Base-by-base conservation (phyloP, 2,888 invertebrate genomes). In the Eupithecia pulchellata region DNA sequence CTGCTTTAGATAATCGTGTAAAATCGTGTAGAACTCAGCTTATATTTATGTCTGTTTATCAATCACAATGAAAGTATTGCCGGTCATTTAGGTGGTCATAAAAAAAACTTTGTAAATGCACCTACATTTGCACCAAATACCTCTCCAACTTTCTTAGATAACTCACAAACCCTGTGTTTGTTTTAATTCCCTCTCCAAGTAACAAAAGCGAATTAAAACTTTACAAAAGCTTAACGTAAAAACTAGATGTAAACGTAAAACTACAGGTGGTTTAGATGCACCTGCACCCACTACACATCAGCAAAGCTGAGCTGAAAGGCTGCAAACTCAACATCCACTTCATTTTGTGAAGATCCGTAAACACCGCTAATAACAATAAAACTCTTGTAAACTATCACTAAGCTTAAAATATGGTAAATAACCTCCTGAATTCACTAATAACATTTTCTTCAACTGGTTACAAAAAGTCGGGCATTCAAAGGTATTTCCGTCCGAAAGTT, bases 361-460 rank as follows among this genome's bases (percentile, higher is more conserved):
- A n/a, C n/a, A n/a, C n/a, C n/a, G n/a, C n/a, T n/a, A n/a, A n/a
- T n/a, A n/a, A n/a, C n/a, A n/a, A n/a, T n/a, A n/a, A n/a, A n/a
- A 47, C 55, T 25, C 55, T 14, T 14, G 55, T 57, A 57, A 29
- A 57, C 57, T 57, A n/a, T n/a, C n/a, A n/a, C n/a, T n/a, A n/a
- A n/a, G n/a, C n/a, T n/a, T n/a, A n/a, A n/a, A n/a, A n/a, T n/a
- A n/a, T n/a, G n/a, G n/a, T n/a, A n/a, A n/a, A n/a, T n/a, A n/a
- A n/a, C n/a, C n/a, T n/a, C n/a, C n/a, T n/a, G n/a, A n/a, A n/a
- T n/a, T 20, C 20, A 29, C 55, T 47, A 57, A 29, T 57, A 57
- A 29, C 29, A 17, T 29, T 29, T 29, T 29, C 29, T 17, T 17
- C 27, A 9, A 57, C 57, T 17, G 57, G 57, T 29, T 29, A 57